A percentile compares a stretch with the other conserved stretches of the same genome.
phyloP scores from a whole-genome alignment of 2,797 vertebrate genomes.

The Malurus splendens region DNA sequence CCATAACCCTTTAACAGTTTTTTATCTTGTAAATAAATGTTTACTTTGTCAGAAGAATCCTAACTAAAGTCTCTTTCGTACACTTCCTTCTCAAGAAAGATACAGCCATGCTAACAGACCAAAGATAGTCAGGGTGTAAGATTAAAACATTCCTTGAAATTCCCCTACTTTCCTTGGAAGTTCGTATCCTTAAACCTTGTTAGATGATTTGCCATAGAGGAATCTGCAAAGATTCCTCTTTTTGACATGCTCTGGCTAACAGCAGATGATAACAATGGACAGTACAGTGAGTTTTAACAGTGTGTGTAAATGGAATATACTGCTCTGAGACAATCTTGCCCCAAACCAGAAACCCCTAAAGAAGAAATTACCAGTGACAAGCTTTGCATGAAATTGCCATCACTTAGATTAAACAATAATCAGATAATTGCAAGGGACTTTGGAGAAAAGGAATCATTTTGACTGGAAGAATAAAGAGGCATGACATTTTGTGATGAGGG shows the following conservation, averaged over 20 bases:
- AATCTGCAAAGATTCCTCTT: neutral
- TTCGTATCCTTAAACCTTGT: neutral
- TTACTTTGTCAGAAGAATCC: neutral
- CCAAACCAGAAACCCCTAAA: neutral
- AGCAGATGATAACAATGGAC: neutral
- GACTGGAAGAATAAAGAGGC: neutral
- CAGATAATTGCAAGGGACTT: neutral
- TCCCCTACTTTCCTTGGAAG: neutral
- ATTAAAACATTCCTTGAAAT: neutral
- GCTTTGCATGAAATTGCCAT: neutral
- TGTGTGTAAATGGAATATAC: neutral
- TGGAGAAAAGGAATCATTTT: neutral
- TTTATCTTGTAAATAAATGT: neutral
- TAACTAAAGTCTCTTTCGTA: conserved; percentile 17
- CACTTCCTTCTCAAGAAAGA: neutral
- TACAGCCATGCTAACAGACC: neutral
- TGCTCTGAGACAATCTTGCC: neutral
- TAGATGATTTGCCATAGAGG: neutral
- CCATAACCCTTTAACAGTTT: neutral
- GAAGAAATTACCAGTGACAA: neutral
- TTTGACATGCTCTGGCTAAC: neutral
- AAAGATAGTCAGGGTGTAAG: neutral
- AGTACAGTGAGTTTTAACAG: neutral
- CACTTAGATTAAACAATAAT: neutral
- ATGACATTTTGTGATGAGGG: neutral